Base-by-base conservation (phyloP, 2,113 vertebrate species). In the Phalacrocorax carbo region DNA sequence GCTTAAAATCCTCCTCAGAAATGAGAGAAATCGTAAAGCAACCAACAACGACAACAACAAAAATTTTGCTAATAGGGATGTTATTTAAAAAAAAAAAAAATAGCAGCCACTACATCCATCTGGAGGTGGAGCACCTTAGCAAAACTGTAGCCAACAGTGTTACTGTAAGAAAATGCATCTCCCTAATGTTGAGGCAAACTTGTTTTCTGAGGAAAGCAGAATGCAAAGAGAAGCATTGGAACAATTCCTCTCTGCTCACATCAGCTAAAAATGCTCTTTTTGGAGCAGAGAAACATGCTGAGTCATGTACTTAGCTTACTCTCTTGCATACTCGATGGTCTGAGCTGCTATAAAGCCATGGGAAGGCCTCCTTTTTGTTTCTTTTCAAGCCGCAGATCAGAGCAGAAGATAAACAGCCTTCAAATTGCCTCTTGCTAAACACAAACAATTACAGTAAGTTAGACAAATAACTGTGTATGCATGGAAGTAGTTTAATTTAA, bases 381-480 rank as follows among this genome's bases (percentile, higher is more conserved):
- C 48, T 71, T 76, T 94, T 78, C 55, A 82, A 65, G 38, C 87
- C 87, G 78, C n/a, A 94, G 73, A 87, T 92, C 61, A 69, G 78
- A 86, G 48, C 66, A 80, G 52, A 80, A 90, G 58, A 61, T 82
- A 93, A 96, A 88, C 88, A 92, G 27, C 57, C 57, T 93, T 88
- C 71, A 92, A 72, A 58, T n/a, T 66, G 23, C 79, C 66, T 93
- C 82, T 95, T 86, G 49, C 57, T 54, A 64, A 85, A 76, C 49
- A 88, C 66, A 91, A 88, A 87, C 25, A 80, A 57, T 64, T 91
- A 60, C n/a, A 29, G 40, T 40, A 94, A 92, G 49, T 82, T 12
- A 72, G 61, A 69, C 38, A 94, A 92, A 73, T 49, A 90, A 15
- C 14, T 51, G 40, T 22, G 27, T 22, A 48, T 69, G 42, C 51